Base-by-base conservation (phyloP, 1,140 invertebrate genomes). In the Adelges cooleyi region DNA sequence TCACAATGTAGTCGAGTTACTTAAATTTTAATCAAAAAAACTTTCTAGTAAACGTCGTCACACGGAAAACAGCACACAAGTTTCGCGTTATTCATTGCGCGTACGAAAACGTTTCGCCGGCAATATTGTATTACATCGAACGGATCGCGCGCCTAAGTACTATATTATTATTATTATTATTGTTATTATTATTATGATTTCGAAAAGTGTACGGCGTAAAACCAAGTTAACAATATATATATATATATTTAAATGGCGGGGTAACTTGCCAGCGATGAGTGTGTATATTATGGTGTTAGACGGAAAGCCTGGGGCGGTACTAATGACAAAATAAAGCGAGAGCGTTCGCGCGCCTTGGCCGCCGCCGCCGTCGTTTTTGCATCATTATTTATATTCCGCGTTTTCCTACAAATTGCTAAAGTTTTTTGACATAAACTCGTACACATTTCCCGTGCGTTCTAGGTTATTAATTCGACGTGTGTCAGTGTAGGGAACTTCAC, bases 341-440 rank as follows among this genome's bases (percentile, higher is more conserved):
- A 59, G 17, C 23, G 18, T 25, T 33, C 25, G 27, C 29, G 29
- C 5, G 29, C n/a, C n/a, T n/a, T 33, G 29, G 5, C 11, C 11
- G 5, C 11, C 29, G 5, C 29, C 11, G 29, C 29, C 11, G 29
- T 25, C 42, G 40, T 33, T 59, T 59, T 59, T 46, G 25, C 56
- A 48, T 62, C 56, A 48, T 62, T 62, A 62, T 62, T 62, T 62
- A 62, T 33, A n/a, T 33, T 62, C 17, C 13, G 2, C 13, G 15
- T 62, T 62, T 62, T 29, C 42, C 23, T 62, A 62, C 56, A 62
- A 62, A 62, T 62, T 62, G 56, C 40, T 62, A 62, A 62, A 62
- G 56, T 62, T 62, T 62, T 62, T 62, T n/a, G 56, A 62, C 56
- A 33, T 42, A 48, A 48, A 62, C 42, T 62, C 46, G 22, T 53